phyloP scores from a whole-genome alignment of 2,888 invertebrate genomes.

The Phyllotreta striolata region DNA sequence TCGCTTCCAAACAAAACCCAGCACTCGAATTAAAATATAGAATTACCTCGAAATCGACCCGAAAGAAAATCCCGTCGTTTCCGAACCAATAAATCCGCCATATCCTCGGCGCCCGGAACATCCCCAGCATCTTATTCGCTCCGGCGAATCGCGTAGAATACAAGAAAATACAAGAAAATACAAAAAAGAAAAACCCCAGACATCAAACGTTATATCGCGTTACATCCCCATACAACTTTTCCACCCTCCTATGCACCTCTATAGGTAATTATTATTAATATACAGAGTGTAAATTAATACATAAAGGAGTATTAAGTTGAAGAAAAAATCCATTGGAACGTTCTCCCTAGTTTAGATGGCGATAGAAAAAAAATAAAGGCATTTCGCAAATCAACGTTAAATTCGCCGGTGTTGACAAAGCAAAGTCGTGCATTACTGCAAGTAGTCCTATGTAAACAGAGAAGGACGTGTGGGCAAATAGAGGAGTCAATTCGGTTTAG shows the following conservation, averaged over 20 bases:
- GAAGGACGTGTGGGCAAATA: slow-evolving; percentile 54
- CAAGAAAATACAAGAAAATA: slow-evolving; percentile 31
- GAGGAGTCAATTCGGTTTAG: slow-evolving; percentile 51
- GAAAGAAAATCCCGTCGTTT: background rate
- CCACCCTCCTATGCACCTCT: too few relatives aligned
- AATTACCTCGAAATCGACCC: too few relatives aligned
- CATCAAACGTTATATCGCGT: slow-evolving; percentile 56
- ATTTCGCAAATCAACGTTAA: slow-evolving; percentile 54
- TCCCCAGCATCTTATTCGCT: too few relatives aligned
- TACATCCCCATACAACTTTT: slow-evolving; percentile 44
- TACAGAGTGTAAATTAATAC: slow-evolving; percentile 10
- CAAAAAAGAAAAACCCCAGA: slow-evolving; percentile 48
- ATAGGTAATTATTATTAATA: too few relatives aligned
- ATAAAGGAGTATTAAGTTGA: too few relatives aligned
- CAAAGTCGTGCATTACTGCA: slow-evolving; percentile 57
- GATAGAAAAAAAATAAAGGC: too few relatives aligned
- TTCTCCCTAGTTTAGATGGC: too few relatives aligned
- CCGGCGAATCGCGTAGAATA: too few relatives aligned
- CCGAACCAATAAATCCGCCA: slow-evolving; percentile 19
- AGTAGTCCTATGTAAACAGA: slow-evolving; percentile 56
- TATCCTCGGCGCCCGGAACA: slow-evolving; percentile 54
- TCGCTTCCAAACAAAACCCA: too few relatives aligned
- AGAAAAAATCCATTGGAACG: too few relatives aligned
- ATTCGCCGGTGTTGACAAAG: slow-evolving; percentile 52
- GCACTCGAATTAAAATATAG: too few relatives aligned